These are phyloP conservation scores for Nebria brevicollis DNA, from an alignment of 2,888 invertebrate species.

Conservation along the genomic window DNA sequence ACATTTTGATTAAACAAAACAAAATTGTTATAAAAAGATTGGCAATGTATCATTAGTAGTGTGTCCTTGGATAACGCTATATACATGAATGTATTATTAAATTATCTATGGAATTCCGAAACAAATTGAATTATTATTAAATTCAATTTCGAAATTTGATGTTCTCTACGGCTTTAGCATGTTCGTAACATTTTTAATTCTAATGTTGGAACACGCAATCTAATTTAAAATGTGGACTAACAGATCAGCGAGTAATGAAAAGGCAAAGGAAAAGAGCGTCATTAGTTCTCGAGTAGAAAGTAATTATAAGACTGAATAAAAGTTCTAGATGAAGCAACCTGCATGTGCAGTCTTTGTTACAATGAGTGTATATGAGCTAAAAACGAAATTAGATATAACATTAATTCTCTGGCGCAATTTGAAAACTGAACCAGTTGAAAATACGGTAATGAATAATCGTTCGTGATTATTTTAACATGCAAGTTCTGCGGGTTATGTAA, in stretches of 20 bases:
- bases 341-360: neutral
- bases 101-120: neutral
- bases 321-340: neutral
- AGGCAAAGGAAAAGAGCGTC: neutral
- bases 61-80: neutral
- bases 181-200: no score
- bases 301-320: neutral
- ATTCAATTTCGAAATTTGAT: neutral
- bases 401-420: neutral
- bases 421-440: conserved; percentile 27
- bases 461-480: conserved; percentile 26
- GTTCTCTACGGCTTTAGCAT: no score
- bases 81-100: neutral
- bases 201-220: neutral
- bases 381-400: conserved; percentile 36
- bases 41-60: neutral
- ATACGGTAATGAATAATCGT: conserved; percentile 41
- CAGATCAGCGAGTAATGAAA: neutral
- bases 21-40: no score
- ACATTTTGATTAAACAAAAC: no score
- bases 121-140: neutral
- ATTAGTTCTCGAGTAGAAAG: neutral
- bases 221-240: neutral
- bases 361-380: conserved; percentile 7
- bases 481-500: neutral